Conservation (phyloP, 2,113 vertebrate species). For the Hyperoodon ampullatus region DNA sequence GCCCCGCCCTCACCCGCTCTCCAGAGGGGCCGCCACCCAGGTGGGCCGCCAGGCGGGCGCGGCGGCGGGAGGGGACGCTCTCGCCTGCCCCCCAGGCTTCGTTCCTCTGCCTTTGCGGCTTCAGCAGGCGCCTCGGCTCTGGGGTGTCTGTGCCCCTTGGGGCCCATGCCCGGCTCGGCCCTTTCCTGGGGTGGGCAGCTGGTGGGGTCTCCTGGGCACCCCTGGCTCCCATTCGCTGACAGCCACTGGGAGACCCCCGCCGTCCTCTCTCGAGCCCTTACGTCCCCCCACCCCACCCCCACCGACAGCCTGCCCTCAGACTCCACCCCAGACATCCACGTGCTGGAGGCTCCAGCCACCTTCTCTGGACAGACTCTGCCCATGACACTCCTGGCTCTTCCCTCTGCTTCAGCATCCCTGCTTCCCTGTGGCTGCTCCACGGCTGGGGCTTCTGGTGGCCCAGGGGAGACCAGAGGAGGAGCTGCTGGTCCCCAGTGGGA, state of each 20-base stretch:
- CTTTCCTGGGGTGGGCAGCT: rapidly evolving
- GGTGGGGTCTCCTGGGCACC: rapidly evolving
- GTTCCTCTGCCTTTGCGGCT: background rate
- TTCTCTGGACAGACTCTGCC: background rate
- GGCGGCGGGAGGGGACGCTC: background rate
- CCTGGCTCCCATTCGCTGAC: rapidly evolving
- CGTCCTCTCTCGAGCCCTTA: rapidly evolving
- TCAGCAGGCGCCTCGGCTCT: rapidly evolving
- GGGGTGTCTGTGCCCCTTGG: background rate
- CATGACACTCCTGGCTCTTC: rapidly evolving
- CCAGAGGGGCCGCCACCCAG: background rate
- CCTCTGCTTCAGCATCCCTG: rapidly evolving
- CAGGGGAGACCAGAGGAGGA: background rate
- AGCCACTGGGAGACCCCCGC: rapidly evolving
- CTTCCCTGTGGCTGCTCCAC: background rate
- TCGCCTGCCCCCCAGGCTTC: rapidly evolving
- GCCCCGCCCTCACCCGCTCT: constrained; percentile 81
- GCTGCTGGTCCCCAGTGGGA: background rate
- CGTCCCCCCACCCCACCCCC: rapidly evolving
- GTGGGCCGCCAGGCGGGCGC: background rate
- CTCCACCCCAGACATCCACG: rapidly evolving
- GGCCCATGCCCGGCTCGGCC: background rate
- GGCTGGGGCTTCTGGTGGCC: background rate
- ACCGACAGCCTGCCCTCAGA: background rate
- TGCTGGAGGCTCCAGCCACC: background rate